These are phyloP conservation scores for Pharmacophagus antenor DNA, from an alignment of 2,888 invertebrate genomes.

Conservation along the genomic window DNA sequence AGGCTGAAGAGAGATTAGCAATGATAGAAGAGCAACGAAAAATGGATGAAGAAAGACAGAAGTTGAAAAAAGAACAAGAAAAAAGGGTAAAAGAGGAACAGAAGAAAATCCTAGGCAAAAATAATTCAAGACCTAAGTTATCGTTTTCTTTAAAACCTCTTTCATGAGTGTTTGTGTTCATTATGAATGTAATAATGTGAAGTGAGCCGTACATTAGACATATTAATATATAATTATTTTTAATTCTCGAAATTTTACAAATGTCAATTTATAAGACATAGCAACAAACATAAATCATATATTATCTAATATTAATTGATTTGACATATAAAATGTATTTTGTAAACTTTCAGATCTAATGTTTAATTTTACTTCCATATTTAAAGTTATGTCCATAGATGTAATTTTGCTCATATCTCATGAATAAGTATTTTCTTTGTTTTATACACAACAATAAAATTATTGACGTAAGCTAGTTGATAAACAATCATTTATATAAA, in stretches of 20 bases:
- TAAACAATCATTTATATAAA: not conserved
- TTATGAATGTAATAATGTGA: slow-evolving; percentile 16
- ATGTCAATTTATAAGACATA: not conserved
- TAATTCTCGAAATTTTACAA: not conserved
- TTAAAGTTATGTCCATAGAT: slow-evolving; percentile 6
- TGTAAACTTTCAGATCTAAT: not conserved
- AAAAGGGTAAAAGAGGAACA: slow-evolving; percentile 96
- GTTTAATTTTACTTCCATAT: slow-evolving; percentile 3
- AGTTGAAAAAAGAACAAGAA: slow-evolving; percentile 95
- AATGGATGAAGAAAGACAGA: slow-evolving; percentile 97
- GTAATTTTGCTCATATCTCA: slow-evolving; percentile 13
- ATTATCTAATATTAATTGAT: not conserved
- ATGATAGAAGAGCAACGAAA: slow-evolving; percentile 98
- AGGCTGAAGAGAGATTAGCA: slow-evolving; percentile 98
- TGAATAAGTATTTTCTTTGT: not conserved
- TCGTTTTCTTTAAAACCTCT: slow-evolving; percentile 94
- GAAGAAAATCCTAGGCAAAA: slow-evolving; percentile 97
- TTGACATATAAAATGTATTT: not conserved
- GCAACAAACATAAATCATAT: not conserved
- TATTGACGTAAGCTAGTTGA: slow-evolving; percentile 17
- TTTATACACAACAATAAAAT: not conserved
- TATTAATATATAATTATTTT: no score
- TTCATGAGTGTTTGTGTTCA: slow-evolving; percentile 76
- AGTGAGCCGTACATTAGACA: slow-evolving; percentile 7
- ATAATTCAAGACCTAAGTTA: slow-evolving; percentile 96